Evolutionary conservation across 2,797 vertebrate genomes (phyloP), one percentile per base, ranked within the genome.

Genomic region (Pangasius djambal): DNA sequence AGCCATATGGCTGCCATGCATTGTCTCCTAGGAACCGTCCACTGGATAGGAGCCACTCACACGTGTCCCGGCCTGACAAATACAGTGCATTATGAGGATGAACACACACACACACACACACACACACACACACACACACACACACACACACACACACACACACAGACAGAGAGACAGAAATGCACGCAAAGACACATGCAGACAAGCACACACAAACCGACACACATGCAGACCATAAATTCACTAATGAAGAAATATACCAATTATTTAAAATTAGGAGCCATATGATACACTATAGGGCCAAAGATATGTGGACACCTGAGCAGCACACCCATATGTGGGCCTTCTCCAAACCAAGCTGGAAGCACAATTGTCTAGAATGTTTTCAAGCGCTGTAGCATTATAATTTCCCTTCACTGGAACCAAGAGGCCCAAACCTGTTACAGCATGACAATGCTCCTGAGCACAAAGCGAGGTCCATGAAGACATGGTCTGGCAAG

Each of bases 1-100:
- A 99, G 92, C 98, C 98, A 93, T 99, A 97, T 44, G 99, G 99
- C 91, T 99, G 99, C 99, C 99, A 99, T 89, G 97, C 97, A 90
- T 97, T 97, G 91, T 98, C 97, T 91, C 98, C 98, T 95, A 99
- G 96, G 95, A 98, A 99, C 86, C 97, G 97, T 92, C 99, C 99
- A 91, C 95, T 98, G 91, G 98, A 98, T 90, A 99, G 95, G 93
- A 99, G 97, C 96, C 98, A 97, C 65, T 99, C 98, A 94, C 99
- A 99, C 0, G 97, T 98, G 93, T 99, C 98, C 70, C 94, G 96
- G 90, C 98, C 99, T 99, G 88, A 72, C 87, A 86, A 4, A 59
- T n/a, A 83, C 0, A 67, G 83, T 5, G 20, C 40, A 86, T 44
- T 82, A 57, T 63, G 20, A 92, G 57, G 20, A 40, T 34, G 22